Base-by-base conservation (phyloP, 2,797 vertebrate species). In the Clarias fuscus region DNA sequence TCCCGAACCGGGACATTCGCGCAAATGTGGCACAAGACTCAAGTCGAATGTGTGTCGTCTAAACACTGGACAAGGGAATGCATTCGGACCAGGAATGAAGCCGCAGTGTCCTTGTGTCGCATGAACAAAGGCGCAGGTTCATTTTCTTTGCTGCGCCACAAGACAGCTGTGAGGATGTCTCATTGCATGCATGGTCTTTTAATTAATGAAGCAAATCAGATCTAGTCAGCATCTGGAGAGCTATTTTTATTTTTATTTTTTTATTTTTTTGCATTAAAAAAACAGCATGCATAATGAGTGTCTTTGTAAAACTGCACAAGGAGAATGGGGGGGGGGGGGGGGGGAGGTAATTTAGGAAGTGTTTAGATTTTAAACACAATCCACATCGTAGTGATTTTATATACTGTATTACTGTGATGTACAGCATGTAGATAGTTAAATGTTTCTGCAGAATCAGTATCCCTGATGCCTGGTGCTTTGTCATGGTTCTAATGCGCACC, bases 41-140 rank as follows among this genome's bases (percentile, higher is more conserved):
- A 2, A 67, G 30, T 53, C 22, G 59, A 11, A 33, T 13, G 8
- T 33, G 17, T 20, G 22, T 80, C 14, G 15, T 10, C 53, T 48
- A 14, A 68, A 56, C 7, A 56, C 3, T 15, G n/a, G 0, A 10
- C 17, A 82, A 53, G 22, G 64, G 22, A 70, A 37, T 33, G 64
- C 13, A 27, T 67, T 1, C 30, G 27, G 43, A 68, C 1, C 27
- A 24, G 64, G 4, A 43, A 43, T n/a, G 22, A 43, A 64, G 61
- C 43, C 80, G 64, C 80, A 33, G 33, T 68, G n/a, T 76, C 22
- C 18, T 76, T 70, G 48, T 85, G 77, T 80, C 77, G 30, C 65
- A 80, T 71, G 84, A 71, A 85, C 71, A 85, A 88, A 85, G 83
- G 65, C 59, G n/a, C 83, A 61, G 71, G 62, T 75, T 84, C 22